Base-by-base conservation (phyloP, 2,888 invertebrate species). In the Tinea trinotella region DNA sequence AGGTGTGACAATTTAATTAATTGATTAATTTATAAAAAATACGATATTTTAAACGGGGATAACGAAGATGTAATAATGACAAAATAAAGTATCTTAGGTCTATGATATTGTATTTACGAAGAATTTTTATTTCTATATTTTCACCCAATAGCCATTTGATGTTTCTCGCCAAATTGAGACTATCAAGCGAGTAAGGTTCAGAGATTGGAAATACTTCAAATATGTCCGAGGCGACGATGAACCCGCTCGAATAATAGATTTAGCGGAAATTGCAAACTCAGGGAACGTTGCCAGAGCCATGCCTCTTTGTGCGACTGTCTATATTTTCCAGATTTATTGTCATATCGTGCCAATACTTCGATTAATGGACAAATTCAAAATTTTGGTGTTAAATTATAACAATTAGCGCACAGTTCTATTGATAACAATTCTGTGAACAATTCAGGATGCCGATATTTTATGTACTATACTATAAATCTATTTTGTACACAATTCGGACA, bases 201-300 rank as follows among this genome's bases (percentile, higher is more conserved):
- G 20, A 12, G 24, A 24, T 50, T 22, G 50, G 50, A 15, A 24
- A 50, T 50, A 24, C 50, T 50, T 50, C 50, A 50, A 50, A 50
- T 50, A 50, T 24, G 49, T 54, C 44, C 46, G 53, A 40, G 40
- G 53, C 53, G 53, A n/a, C 52, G 54, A 22, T 24, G 54, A 52
- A 54, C 46, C 55, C 36, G 52, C 18, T 30, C 57, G 52, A 58
- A 61, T 63, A 61, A 61, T 59, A 57, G 59, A 59, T 59, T 59
- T 58, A 53, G 54, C 60, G 62, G 60, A 63, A 59, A 62, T 62
- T 60, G 60, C 59, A 24, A 60, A 57, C 57, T 59, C 59, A 54
- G 56, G 54, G 46, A 22, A 22, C 56, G 46, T 54, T 46, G 55
- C 40, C 53, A 36, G 30, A 12, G 17, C 53, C 36, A 19, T 17